Evolutionary conservation across 1,140 invertebrate genomes (phyloP).

Genomic region (Galleria mellonella): DNA sequence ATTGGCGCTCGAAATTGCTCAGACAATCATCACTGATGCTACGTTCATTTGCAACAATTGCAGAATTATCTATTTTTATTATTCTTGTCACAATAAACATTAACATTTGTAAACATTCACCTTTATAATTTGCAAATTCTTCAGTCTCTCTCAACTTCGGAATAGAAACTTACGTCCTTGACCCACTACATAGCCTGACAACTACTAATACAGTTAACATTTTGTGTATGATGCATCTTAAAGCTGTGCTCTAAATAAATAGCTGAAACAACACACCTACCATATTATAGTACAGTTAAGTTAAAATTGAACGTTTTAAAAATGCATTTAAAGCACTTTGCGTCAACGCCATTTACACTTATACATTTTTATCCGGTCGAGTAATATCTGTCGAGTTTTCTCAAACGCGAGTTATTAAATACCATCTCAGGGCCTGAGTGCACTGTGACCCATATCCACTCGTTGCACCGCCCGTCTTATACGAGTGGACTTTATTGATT

Average conservation of each 20-base stretch:
- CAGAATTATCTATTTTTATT: conserved; percentile 4
- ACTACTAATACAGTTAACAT: no score
- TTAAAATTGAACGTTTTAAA: conserved; percentile 14
- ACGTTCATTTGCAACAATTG: conserved; percentile 1
- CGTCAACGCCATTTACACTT: conserved; percentile 9
- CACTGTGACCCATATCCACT: conserved; percentile 62
- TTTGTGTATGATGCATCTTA: no score
- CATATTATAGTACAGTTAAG: background rate
- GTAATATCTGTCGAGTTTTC: conserved; percentile 48
- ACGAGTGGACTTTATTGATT: conserved; percentile 72
- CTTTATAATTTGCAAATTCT: no score
- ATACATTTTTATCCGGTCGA: conserved; percentile 9
- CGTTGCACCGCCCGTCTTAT: conserved; percentile 61
- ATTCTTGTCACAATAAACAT: background rate
- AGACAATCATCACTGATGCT: conserved; percentile 28
- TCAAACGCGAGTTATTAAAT: conserved; percentile 52
- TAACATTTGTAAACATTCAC: conserved; percentile 2
- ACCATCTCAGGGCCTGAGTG: conserved; percentile 48
- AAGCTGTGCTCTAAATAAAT: no score
- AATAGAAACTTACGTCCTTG: conserved; percentile 5
- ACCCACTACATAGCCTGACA: no score
- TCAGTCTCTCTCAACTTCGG: no score
- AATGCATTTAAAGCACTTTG: conserved; percentile 19
- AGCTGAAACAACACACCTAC: no score
- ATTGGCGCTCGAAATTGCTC: conserved; percentile 28